These are phyloP conservation scores for Pycnomerus fuliginosus DNA, from an alignment of 2,888 invertebrate genomes.

Conservation along the genomic window DNA sequence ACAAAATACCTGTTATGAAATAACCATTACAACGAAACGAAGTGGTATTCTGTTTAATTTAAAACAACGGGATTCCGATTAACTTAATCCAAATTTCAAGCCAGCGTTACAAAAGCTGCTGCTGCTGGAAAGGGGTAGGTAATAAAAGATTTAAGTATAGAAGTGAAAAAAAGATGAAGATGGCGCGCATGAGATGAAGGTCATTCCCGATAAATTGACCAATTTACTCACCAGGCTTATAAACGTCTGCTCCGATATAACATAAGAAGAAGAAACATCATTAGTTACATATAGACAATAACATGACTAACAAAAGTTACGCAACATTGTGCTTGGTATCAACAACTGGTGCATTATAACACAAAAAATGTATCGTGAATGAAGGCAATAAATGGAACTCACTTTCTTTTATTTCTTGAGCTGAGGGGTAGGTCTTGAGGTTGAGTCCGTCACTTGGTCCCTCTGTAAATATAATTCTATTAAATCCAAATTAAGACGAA, in stretches of 20 bases:
- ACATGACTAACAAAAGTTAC: slow-evolving; percentile 7
- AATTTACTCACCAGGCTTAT: slow-evolving; percentile 50
- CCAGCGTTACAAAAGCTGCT: too few species aligned
- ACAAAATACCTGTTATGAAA: too few species aligned
- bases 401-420: slow-evolving; percentile 84
- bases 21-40: too few species aligned
- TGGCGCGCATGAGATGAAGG: slow-evolving; percentile 16
- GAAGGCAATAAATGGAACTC: slow-evolving; percentile 55
- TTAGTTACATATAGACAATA: slow-evolving; percentile 33
- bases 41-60: too few species aligned
- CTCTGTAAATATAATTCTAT: slow-evolving; percentile 36
- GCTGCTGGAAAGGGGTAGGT: too few species aligned
- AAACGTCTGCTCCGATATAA: slow-evolving; percentile 47
- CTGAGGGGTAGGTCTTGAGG: slow-evolving; percentile 73
- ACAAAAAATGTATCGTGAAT: slow-evolving; percentile 2
- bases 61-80: too few species aligned
- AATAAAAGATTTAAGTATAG: too few species aligned
- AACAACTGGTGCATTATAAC: slow-evolving; percentile 6
- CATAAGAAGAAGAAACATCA: slow-evolving; percentile 43
- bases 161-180: too few species aligned
- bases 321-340: slow-evolving; percentile 12
- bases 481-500: slow-evolving; percentile 7
- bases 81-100: too few species aligned
- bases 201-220: slow-evolving; percentile 19
- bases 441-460: slow-evolving; percentile 55